Evolutionary conservation across 2,113 vertebrate genomes (phyloP).

Genomic region (Ciconia stormi): DNA sequence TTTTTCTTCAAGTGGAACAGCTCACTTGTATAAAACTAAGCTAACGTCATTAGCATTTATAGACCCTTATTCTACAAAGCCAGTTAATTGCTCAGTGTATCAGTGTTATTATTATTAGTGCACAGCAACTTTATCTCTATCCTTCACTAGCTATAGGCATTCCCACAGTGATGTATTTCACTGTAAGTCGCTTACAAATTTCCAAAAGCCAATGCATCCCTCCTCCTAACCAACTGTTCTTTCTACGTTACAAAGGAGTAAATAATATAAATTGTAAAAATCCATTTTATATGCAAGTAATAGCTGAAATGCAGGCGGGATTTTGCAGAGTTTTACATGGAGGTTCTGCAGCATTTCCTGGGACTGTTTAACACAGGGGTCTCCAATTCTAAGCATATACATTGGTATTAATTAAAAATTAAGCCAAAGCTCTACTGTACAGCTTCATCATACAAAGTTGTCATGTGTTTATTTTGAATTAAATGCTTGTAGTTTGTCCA

Average conservation of each 20-base stretch:
- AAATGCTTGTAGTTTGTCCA: background rate
- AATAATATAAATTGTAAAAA: background rate
- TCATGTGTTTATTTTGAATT: background rate
- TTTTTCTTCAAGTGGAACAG: background rate
- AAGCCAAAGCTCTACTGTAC: background rate
- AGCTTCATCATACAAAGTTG: background rate
- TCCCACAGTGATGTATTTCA: background rate
- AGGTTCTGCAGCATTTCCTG: background rate
- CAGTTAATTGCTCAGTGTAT: background rate
- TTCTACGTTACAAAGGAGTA: background rate
- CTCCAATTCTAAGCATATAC: background rate
- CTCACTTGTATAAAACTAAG: background rate
- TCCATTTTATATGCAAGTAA: background rate
- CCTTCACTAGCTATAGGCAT: background rate
- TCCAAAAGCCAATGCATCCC: background rate
- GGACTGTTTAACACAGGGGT: background rate
- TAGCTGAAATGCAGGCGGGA: background rate
- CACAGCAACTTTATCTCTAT: background rate
- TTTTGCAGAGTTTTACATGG: background rate
- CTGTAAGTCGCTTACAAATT: background rate
- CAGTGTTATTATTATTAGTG: background rate
- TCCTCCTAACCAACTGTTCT: background rate
- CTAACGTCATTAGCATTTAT: background rate
- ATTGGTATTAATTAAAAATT: background rate
- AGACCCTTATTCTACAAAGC: background rate